phyloP scores from a whole-genome alignment of 2,888 invertebrate species.

The Hofmannophila pseudospretella region DNA sequence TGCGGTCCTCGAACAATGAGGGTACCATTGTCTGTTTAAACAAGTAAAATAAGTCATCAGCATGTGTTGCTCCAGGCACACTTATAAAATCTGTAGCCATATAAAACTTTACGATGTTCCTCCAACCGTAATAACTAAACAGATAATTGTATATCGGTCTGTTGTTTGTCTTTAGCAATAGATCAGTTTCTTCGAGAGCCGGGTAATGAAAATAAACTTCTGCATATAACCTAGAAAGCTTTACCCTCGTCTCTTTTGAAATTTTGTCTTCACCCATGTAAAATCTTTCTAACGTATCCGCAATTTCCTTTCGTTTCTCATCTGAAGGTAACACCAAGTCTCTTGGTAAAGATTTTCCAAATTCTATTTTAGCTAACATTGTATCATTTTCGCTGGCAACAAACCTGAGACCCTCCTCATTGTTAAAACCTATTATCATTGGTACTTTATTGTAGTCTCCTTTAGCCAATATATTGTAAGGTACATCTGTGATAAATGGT shows the following conservation, averaged over 20 bases:
- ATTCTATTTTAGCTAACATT: conserved; percentile 31
- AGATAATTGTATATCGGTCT: conserved; percentile 46
- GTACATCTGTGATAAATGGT: conserved; percentile 48
- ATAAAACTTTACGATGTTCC: conserved; percentile 37
- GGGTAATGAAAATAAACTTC: conserved; percentile 40
- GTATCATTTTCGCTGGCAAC: conserved; percentile 43
- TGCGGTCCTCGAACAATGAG: conserved; percentile 38
- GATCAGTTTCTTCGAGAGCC: conserved; percentile 42
- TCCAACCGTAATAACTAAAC: conserved; percentile 44
- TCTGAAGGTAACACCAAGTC: conserved; percentile 40
- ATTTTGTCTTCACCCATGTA: conserved; percentile 51
- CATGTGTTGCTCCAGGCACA: conserved; percentile 48
- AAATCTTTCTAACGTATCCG: conserved; percentile 36
- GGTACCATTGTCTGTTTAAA: conserved; percentile 36
- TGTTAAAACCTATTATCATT: conserved; percentile 47
- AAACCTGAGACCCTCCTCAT: conserved; percentile 50
- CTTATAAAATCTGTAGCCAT: conserved; percentile 22
- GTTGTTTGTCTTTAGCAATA: conserved; percentile 33
- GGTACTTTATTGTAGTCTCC: conserved; percentile 56
- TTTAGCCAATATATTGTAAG: conserved; percentile 36
- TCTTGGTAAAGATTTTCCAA: conserved; percentile 49
- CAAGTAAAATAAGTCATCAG: conserved; percentile 56
- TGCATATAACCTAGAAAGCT: conserved; percentile 45
- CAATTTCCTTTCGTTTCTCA: conserved; percentile 28
- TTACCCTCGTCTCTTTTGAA: conserved; percentile 35